Percentiles rank a stretch among this genome's conserved stretches.
Evolutionary conservation across 2,888 invertebrate genomes (phyloP).

Genomic region (Phasia obesa): DNA sequence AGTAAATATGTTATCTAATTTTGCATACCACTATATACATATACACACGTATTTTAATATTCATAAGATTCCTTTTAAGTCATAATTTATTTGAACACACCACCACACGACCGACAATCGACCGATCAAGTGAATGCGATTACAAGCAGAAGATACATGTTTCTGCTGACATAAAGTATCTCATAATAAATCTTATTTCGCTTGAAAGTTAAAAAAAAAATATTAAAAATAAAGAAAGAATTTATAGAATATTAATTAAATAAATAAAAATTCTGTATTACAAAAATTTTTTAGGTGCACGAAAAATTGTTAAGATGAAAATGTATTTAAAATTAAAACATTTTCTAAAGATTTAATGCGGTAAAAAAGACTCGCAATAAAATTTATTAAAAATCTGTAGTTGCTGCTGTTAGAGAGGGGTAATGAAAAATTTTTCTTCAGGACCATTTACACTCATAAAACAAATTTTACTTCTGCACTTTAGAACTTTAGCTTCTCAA

Average conservation of each 20-base stretch:
- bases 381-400: too few species aligned
- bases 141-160: constrained; percentile 53
- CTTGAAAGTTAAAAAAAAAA: neutral
- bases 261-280: neutral
- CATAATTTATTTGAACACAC: constrained; percentile 52
- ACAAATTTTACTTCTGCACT: too few species aligned
- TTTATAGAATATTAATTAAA: neutral
- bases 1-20: constrained; percentile 59
- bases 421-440: too few species aligned
- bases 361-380: too few species aligned
- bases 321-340: too few species aligned
- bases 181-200: neutral
- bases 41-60: constrained; percentile 54
- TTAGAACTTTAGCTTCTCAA: too few species aligned
- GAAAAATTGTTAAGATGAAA: too few species aligned
- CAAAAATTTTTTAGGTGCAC: neutral
- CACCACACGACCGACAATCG: constrained; percentile 9
- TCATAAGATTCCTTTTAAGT: constrained; percentile 66
- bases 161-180: constrained; percentile 39
- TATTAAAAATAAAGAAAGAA: neutral
- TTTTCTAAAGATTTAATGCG: too few species aligned
- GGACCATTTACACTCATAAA: too few species aligned
- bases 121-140: constrained; percentile 7
- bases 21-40: constrained; percentile 32
- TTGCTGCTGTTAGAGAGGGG: too few species aligned